Base-by-base conservation (phyloP, 2,888 invertebrate genomes). In the Platypus cylindrus region DNA sequence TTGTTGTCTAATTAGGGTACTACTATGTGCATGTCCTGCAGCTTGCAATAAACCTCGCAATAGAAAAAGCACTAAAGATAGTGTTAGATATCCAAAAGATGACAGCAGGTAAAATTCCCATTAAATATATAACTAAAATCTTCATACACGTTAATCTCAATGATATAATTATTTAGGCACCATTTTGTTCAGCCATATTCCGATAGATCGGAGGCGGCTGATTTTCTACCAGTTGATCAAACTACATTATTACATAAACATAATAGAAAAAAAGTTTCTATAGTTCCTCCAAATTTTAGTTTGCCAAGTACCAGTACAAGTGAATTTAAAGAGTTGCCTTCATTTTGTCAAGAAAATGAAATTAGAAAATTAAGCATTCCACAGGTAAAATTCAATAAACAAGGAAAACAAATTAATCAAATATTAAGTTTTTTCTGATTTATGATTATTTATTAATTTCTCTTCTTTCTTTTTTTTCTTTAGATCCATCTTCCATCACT, bases 1-100 rank as follows among this genome's bases (percentile, higher is more conserved):
- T 47, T 84, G 84, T 65, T 85, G 85, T 65, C 66, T 86, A 54
- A 70, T 87, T 53, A 76, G 87, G 51, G 80, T 87, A 53, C 67
- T 80, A 56, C 74, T 87, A 61, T 89, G 87, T 66, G 77, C 83
- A 59, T 84, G 81, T 62, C 78, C 83, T 13, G 78, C 78, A 55
- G 76, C 75, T 53, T 83, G 83, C 64, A 73, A 78, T 55, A 68
- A 70, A 64, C 71, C 73, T 66, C 68, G 70, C 56, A 70, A 70
- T 64, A 74, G 74, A 66, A 69, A 73, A 52, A 68, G 66, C 30
- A 64, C 67, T 49, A 68, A 69, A 61, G 53, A 54, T 42, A 51
- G 51, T 32, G 37, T 44, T n/a, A n/a, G n/a, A 8, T 61, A 60
- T 43, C 54, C 60, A 17, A 60, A 60, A 45, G 66, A 56, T 63